phyloP scores from a whole-genome alignment of 2,797 vertebrate species.

The Gallinago nigripennis region DNA sequence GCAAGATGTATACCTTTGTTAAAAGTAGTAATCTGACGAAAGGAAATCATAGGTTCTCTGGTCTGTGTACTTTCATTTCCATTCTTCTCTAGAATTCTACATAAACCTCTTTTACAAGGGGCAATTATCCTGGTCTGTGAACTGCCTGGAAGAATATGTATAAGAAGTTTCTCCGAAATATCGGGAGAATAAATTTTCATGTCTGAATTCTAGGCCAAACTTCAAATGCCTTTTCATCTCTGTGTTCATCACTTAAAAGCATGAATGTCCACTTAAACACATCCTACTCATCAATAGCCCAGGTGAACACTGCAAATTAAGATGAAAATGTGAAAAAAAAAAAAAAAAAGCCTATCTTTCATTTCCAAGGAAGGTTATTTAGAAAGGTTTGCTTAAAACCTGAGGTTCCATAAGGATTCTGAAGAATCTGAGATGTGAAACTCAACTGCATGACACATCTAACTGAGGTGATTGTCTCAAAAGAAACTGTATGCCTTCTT shows the following conservation, averaged over 20 bases:
- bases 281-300: not conserved
- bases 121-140: not conserved
- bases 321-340: not conserved
- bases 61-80: not conserved
- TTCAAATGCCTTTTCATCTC: conserved; percentile 26
- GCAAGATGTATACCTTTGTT: not conserved
- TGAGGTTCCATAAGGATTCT: not conserved
- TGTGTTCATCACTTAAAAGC: not conserved
- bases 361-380: not conserved
- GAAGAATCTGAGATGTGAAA: not conserved
- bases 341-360: not conserved
- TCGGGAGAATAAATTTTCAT: conserved; percentile 42
- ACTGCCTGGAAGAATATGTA: not conserved
- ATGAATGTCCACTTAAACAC: not conserved
- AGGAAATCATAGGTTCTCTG: not conserved
- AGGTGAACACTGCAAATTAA: not conserved
- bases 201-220: conserved; percentile 22
- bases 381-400: not conserved
- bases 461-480: not conserved
- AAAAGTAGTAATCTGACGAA: not conserved
- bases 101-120: not conserved
- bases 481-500: not conserved
- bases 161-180: not conserved
- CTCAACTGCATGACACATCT: not conserved
- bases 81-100: not conserved